Base-by-base conservation (phyloP, 2,888 invertebrate species). In the Bedellia somnulentella region DNA sequence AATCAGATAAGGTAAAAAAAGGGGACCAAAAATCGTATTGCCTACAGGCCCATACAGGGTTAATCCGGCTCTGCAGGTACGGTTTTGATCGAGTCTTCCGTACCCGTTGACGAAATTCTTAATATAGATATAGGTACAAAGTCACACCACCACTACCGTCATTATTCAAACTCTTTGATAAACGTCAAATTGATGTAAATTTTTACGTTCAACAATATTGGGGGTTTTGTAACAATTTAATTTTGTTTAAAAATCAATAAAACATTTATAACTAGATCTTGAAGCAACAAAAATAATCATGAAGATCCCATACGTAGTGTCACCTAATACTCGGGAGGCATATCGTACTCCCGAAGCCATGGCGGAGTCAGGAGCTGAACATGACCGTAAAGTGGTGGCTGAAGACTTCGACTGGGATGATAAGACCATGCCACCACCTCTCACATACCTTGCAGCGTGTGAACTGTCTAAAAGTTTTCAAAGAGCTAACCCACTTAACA, bases 371-470 rank as follows among this genome's bases (percentile, higher is more conserved):
- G 10, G 35, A 2, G 52, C 46, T 1, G 75, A 75, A 30, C 40
- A 40, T 18, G 15, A 43, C 18, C 59, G 73, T 2, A 64, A 57
- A 40, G 50, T 71, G 22, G 31, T 56, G 5, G 61, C 76, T 1
- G 75, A 73, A 37, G 49, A 76, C 37, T 73, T 77, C 31, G 62
- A 66, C 37, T 76, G 76, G 76, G 75, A 77, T 25, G 50, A 57
- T 5, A 37, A 44, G 5, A 15, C 54, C n/a, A 68, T 66, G 8
- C 73, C 73, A n/a, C 57, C 62, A 11, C 70, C 70, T 1, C 57
- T 77, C 2, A 57, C 60, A 2, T 63, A 51, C 40, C 58, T 42
- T 24, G 66, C 67, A 3, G 54, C 60, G 5, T 35, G 62, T 2
- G 30, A 45, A 8, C 45, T 77, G 1, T 66, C 75, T 1, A 59